A percentile compares a stretch with the other conserved stretches of the same genome.
These are phyloP conservation scores for Lepus timidus DNA, from an alignment of 2,113 vertebrate genomes.

Conservation along the genomic window DNA sequence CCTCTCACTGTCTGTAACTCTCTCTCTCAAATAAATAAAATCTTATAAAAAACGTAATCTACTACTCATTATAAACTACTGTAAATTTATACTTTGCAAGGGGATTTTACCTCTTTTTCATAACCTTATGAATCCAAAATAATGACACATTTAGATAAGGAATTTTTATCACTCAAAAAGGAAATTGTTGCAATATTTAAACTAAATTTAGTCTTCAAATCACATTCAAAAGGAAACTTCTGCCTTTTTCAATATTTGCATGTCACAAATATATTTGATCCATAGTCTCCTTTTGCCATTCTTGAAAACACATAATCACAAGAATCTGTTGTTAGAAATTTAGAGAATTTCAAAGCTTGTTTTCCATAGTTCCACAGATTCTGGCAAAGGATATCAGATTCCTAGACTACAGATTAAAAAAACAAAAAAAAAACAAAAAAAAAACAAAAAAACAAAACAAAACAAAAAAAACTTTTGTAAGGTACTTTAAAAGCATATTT, in stretches of 20 bases:
- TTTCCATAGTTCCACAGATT: neutral
- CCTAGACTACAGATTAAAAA: neutral
- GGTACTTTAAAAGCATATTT: too few relatives aligned
- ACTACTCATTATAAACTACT: neutral
- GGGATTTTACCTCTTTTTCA: neutral
- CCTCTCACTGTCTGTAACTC: too few relatives aligned
- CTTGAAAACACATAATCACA: neutral
- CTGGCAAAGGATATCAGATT: neutral
- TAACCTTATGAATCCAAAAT: neutral
- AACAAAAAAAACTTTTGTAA: too few relatives aligned
- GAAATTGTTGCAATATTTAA: constrained; percentile 17
- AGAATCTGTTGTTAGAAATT: neutral
- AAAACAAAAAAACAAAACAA: too few relatives aligned
- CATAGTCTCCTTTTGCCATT: neutral
- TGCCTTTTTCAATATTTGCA: neutral
- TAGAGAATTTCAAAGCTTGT: neutral
- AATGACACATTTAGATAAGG: neutral
- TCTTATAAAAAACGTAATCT: neutral
- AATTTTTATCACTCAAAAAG: neutral
- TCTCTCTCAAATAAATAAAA: too few relatives aligned
- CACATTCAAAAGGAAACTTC: neutral
- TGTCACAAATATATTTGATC: neutral
- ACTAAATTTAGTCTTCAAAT: neutral
- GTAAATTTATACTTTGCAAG: neutral
- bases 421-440: too few relatives aligned